Evolutionary conservation across 2,888 invertebrate species (phyloP).

Genomic region (Nomada lathburiana): DNA sequence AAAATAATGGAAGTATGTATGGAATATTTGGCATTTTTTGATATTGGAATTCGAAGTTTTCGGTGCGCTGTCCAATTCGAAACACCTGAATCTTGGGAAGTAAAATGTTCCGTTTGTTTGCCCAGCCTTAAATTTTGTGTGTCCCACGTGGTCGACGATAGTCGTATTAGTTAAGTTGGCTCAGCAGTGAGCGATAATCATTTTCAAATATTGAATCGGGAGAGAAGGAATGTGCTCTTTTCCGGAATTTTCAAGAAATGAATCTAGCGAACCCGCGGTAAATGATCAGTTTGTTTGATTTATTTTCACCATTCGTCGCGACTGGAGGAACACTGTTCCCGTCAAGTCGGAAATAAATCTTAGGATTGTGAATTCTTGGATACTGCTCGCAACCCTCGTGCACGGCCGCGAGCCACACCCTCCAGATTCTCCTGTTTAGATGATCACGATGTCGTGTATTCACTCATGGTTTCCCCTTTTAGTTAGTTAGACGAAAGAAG

Average conservation of each 20-base stretch:
- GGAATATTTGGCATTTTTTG: no score
- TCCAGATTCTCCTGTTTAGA: slow-evolving; percentile 52
- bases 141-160: not conserved
- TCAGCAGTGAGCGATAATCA: slow-evolving; percentile 3
- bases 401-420: slow-evolving; percentile 9
- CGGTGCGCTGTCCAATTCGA: not conserved
- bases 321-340: slow-evolving; percentile 1
- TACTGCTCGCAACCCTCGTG: slow-evolving; percentile 15
- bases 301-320: not conserved
- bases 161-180: not conserved
- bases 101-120: not conserved
- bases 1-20: no score
- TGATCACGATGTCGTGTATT: slow-evolving; percentile 57
- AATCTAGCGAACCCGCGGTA: no score
- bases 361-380: slow-evolving; percentile 23
- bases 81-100: not conserved
- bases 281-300: not conserved
- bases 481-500: slow-evolving; percentile 53
- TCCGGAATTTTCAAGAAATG: not conserved
- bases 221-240: not conserved
- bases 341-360: slow-evolving; percentile 31
- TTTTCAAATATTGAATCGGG: slow-evolving; percentile 28
- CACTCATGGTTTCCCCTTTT: slow-evolving; percentile 46
- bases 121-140: not conserved
- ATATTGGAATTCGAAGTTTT: not conserved